Evolutionary conservation across 2,888 invertebrate species (phyloP).

Genomic region (Portevinia maculata): DNA sequence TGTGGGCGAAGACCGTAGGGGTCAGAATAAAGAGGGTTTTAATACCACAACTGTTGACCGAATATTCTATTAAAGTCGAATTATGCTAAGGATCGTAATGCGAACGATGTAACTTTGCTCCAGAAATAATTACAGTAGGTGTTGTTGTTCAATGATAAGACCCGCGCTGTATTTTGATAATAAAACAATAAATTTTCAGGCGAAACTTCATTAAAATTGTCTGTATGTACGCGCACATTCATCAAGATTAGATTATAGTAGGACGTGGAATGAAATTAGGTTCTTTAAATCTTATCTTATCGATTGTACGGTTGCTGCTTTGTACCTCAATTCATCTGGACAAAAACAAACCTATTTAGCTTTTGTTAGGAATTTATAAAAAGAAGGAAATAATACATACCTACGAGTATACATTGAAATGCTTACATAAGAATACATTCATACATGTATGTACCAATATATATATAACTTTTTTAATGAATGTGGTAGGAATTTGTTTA

Average conservation of each 20-base stretch:
- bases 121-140: slow-evolving; percentile 53
- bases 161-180: slow-evolving; percentile 32
- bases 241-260: slow-evolving; percentile 64
- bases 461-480: background rate
- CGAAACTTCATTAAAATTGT: slow-evolving; percentile 46
- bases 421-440: background rate
- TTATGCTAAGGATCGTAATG: background rate
- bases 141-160: slow-evolving; percentile 54
- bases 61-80: background rate
- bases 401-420: too few relatives aligned
- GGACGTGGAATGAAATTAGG: slow-evolving; percentile 56
- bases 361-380: slow-evolving; percentile 3
- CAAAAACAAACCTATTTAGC: slow-evolving; percentile 32
- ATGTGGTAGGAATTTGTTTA: slow-evolving; percentile 1
- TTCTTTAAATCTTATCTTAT: slow-evolving; percentile 70
- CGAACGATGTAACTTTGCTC: slow-evolving; percentile 35
- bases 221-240: slow-evolving; percentile 40
- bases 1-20: background rate
- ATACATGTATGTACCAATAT: too few relatives aligned
- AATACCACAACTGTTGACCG: slow-evolving; percentile 8
- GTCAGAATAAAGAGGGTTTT: background rate
- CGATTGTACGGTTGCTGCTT: slow-evolving; percentile 40
- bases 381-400: too few relatives aligned
- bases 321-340: slow-evolving; percentile 26
- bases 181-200: slow-evolving; percentile 43